Evolutionary conservation across 2,797 vertebrate genomes (phyloP).

Genomic region (Muscicapa comitata): DNA sequence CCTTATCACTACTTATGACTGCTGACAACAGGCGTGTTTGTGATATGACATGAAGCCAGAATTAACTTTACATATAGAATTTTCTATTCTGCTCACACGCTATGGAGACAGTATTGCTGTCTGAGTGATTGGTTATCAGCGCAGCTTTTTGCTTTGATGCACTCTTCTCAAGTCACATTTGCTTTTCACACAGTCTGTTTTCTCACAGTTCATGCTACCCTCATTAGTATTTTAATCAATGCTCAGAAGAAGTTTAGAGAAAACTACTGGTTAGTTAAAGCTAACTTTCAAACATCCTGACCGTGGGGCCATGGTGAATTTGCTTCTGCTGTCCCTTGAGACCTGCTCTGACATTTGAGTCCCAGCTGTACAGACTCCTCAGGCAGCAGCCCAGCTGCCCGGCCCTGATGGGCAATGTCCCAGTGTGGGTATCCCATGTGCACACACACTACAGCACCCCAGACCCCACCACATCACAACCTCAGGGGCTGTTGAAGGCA

Average conservation of each 20-base stretch:
- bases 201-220: neutral
- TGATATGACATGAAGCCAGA: neutral
- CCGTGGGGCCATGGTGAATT: neutral
- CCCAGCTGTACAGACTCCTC: neutral
- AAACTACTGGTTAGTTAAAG: neutral
- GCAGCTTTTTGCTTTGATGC: slow-evolving; percentile 26
- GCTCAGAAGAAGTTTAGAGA: neutral
- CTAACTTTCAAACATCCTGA: neutral
- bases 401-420: neutral
- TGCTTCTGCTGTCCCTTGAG: neutral
- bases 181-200: slow-evolving; percentile 35
- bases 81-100: neutral
- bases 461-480: no score
- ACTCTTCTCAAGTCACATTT: slow-evolving; percentile 12
- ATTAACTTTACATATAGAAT: neutral
- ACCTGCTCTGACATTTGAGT: neutral
- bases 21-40: neutral
- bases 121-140: neutral
- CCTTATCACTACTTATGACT: neutral
- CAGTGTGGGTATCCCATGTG: fast-evolving
- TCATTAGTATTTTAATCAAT: slow-evolving; percentile 47
- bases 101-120: neutral
- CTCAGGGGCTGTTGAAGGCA: neutral
- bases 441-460: neutral
- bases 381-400: neutral